Evolutionary conservation across 2,888 invertebrate species (phyloP).

Genomic region (Chromoteleia sp.): DNA sequence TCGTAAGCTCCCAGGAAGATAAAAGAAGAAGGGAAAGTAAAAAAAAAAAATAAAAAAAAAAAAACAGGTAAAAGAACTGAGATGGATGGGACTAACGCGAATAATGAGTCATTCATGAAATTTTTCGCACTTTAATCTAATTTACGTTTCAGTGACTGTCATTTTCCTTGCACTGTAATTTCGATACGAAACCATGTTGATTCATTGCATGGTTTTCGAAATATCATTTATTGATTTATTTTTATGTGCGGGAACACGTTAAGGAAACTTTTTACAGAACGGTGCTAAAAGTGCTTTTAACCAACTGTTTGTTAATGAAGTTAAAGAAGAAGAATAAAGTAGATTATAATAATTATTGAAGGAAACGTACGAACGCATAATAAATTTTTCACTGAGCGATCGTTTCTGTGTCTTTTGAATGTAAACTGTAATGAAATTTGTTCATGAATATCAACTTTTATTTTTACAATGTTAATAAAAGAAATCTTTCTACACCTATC

Average conservation of each 20-base stretch:
- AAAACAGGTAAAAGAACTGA: not conserved
- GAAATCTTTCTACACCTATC: no score
- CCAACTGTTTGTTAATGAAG: constrained; percentile 38
- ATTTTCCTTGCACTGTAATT: constrained; percentile 17
- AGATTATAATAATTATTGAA: constrained; percentile 22
- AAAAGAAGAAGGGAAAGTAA: constrained; percentile 1
- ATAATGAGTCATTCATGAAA: constrained; percentile 31
- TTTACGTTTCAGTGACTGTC: constrained; percentile 42
- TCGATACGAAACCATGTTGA: constrained; percentile 25
- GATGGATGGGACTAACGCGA: not conserved
- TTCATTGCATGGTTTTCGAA: constrained; percentile 20
- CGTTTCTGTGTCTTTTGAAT: not conserved
- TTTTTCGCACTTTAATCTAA: constrained; percentile 40
- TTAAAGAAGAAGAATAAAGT: constrained; percentile 40
- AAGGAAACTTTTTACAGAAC: constrained; percentile 29
- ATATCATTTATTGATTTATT: constrained; percentile 39
- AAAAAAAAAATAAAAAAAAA: constrained; percentile 2
- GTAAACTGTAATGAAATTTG: not conserved
- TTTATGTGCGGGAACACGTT: constrained; percentile 30
- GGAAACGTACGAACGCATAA: not conserved
- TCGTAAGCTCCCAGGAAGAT: constrained; percentile 45
- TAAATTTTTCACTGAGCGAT: not conserved
- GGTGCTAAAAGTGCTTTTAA: constrained; percentile 31
- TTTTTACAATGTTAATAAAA: no score
- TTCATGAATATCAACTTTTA: not conserved